A percentile compares a stretch with the other conserved stretches of the same genome.
phyloP scores from a whole-genome alignment of 2,888 invertebrate species.

The Caenorhabditis angaria region DNA sequence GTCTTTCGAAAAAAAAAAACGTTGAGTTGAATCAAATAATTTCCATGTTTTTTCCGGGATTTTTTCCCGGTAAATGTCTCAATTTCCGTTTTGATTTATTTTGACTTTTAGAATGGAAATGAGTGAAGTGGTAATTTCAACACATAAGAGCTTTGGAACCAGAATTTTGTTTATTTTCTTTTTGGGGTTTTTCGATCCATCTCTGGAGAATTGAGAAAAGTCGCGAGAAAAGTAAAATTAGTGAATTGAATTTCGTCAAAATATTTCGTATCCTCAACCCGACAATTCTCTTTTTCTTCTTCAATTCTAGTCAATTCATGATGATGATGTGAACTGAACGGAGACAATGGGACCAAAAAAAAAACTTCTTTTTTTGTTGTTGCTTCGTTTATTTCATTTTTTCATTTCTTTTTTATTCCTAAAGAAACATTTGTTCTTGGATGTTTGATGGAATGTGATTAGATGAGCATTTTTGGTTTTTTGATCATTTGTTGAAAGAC shows the following conservation, averaged over 20 bases:
- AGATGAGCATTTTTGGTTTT: constrained; percentile 6
- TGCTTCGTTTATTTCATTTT: not conserved
- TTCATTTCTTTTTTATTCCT: constrained; percentile 11
- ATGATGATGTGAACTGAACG: not conserved
- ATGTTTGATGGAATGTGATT: constrained; percentile 10
- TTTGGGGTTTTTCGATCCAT: not conserved
- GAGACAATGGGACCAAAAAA: constrained; percentile 2
- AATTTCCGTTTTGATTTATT: not conserved
- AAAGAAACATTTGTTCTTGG: not conserved
- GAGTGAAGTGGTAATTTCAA: no score
- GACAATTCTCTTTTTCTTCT: not conserved
- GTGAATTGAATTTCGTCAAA: not conserved
- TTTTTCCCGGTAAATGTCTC: not conserved
- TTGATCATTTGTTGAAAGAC: constrained; percentile 11
- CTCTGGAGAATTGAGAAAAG: not conserved
- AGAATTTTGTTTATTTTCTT: not conserved
- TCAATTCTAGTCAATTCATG: no score
- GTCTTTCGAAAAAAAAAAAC: no score
- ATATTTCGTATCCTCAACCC: constrained; percentile 1
- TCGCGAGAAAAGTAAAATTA: constrained; percentile 1
- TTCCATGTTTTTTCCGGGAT: not conserved
- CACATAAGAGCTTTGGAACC: no score
- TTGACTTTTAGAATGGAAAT: no score
- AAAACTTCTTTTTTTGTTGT: not conserved
- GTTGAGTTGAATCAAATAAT: not conserved